Evolutionary conservation across 2,797 vertebrate genomes (phyloP), one percentile per base, ranked within the genome.

Genomic region (Crocodylus rhombifer): DNA sequence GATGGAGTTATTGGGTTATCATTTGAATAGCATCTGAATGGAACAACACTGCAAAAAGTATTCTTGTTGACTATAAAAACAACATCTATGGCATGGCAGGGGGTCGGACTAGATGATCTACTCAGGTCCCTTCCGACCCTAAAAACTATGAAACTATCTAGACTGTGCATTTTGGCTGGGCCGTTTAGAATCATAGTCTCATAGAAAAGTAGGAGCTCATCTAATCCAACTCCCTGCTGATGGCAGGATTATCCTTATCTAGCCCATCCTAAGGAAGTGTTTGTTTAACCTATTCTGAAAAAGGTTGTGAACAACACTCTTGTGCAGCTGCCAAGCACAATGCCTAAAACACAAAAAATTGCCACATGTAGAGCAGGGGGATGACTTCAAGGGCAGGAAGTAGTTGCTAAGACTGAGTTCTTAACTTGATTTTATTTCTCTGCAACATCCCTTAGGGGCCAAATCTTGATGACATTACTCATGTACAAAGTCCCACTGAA

Each of bases 21-120:
- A 94, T 94, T 93, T 95, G 93, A 96, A 93, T 93, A 51, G 85
- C 74, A 51, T 91, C 91, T 92, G 93, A 94, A 94, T 93, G 77
- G 89, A 95, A 97, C 95, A 92, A 80, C 81, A 91, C 67, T 51
- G 85, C 81, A 92, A 88, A 90, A 89, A 94, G 85, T 91, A 76
- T 94, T 95, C 92, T 82, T 88, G 79, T 57, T 92, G 81, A 61
- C 10, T 0, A 80, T 94, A 84, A 18, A 85, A 55, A 61, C 56
- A 93, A 55, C 33, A 36, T 36, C 33, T 36, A 36, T 36, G 33
- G 33, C 33, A 36, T 36, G 33, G 33, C 33, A 36, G 33, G 33
- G 33, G 33, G 33, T 36, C 33, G 33, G 33, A 36, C 33, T 36
- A 36, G 33, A 36, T 36, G 33, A 36, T 4, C 33, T 36, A 36